Conservation (phyloP, 30 jellyfish, hydroid and myxozoan genomes). For the Turritopsis dohrnii region DNA sequence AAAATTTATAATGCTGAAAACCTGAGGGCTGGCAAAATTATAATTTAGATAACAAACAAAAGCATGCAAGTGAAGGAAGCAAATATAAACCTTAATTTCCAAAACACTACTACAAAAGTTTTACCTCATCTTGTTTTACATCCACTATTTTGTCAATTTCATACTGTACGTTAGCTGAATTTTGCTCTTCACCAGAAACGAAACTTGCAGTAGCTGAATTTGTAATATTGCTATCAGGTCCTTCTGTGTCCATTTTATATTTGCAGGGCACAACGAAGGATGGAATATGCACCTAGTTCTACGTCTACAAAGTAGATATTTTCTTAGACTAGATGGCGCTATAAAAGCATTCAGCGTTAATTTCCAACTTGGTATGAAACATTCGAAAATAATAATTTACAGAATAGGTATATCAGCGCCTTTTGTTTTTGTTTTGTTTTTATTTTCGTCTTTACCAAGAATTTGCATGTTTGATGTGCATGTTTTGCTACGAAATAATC, state of each 20-base stretch:
- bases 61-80: too few relatives aligned
- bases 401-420: background rate
- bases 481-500: too few relatives aligned
- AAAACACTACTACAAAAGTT: background rate
- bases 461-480: background rate
- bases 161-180: conserved; percentile 9
- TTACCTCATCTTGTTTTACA: conserved; percentile 25
- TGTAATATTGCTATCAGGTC: background rate
- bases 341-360: background rate
- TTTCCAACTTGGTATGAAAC: background rate
- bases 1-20: too few relatives aligned
- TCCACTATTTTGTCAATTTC: conserved; percentile 26
- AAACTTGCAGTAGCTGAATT: background rate
- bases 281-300: background rate
- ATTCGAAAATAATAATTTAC: background rate
- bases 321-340: background rate
- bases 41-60: too few relatives aligned
- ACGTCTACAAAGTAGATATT: background rate
- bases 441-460: background rate
- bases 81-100: too few relatives aligned
- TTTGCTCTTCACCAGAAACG: background rate
- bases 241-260: background rate
- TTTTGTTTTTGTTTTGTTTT: background rate
- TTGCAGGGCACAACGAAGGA: conserved; percentile 4
- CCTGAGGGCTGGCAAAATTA: too few relatives aligned